These are phyloP conservation scores for Rhinichthys klamathensis DNA, from an alignment of 2,113 vertebrate species.

Conservation along the genomic window DNA sequence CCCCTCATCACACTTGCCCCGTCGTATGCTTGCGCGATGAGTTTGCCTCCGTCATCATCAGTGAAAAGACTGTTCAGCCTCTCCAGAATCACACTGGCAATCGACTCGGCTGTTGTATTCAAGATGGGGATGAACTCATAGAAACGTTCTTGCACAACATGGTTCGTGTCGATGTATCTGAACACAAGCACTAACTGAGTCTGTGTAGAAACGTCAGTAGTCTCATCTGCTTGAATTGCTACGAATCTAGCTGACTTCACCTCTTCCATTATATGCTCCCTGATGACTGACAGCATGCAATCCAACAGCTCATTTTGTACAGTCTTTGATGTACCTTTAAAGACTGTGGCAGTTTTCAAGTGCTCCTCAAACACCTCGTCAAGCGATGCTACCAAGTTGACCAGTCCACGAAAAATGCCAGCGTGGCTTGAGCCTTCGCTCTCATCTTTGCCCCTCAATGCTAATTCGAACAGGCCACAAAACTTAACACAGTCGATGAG, in stretches of 20 bases:
- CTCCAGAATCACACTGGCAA: neutral
- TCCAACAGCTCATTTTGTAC: neutral
- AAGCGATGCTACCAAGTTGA: no score
- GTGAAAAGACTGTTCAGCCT: neutral
- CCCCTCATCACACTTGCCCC: constrained; percentile 8
- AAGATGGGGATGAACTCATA: neutral
- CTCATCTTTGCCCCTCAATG: no score
- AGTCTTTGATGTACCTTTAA: neutral
- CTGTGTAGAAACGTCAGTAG: neutral
- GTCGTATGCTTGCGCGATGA: neutral
- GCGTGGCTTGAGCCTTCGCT: no score
- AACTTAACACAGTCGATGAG: no score
- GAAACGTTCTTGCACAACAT: neutral
- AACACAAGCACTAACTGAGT: constrained; percentile 9
- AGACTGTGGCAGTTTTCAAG: no score
- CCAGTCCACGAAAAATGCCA: no score
- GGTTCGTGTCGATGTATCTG: neutral
- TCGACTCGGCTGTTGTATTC: neutral
- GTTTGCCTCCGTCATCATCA: neutral
- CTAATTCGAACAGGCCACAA: no score
- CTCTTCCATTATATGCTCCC: neutral
- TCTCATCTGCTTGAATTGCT: neutral
- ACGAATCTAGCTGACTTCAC: neutral
- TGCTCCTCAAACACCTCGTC: no score
- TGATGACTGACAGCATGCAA: neutral